phyloP scores from a whole-genome alignment of 2,113 vertebrate species.

The Apodemus sylvaticus region DNA sequence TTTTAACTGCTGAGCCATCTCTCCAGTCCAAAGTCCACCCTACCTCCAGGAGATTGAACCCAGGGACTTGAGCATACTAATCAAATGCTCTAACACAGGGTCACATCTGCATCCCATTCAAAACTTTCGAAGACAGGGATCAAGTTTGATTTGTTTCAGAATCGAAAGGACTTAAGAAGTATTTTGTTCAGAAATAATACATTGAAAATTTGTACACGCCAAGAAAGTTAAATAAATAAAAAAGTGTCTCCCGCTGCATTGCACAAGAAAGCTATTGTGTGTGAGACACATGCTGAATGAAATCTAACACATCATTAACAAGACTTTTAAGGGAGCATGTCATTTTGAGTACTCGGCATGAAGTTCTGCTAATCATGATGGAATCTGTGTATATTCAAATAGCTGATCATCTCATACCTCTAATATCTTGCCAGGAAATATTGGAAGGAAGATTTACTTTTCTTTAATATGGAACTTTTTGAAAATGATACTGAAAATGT shows the following conservation, averaged over 20 bases:
- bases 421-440: conserved; percentile 79
- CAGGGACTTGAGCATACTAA: neutral
- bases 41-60: neutral
- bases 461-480: conserved; percentile 80
- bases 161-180: neutral
- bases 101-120: neutral
- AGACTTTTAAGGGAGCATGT: conserved; percentile 54
- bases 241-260: neutral
- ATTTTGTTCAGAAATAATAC: neutral
- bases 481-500: conserved; percentile 79
- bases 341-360: conserved; percentile 62
- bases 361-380: conserved; percentile 78
- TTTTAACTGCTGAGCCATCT: too few species aligned
- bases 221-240: neutral
- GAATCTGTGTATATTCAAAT: conserved; percentile 81
- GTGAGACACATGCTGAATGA: conserved; percentile 27
- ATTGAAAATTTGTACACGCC: neutral
- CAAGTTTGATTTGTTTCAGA: neutral
- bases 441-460: conserved; percentile 78
- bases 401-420: conserved; percentile 81
- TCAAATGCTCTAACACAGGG: neutral
- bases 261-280: neutral
- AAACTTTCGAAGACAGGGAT: neutral
- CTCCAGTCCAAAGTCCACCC: too few species aligned
- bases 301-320: conserved; percentile 54